A percentile compares a stretch with the other conserved stretches of the same genome.
These are phyloP conservation scores for Penaeus japonicus DNA, from an alignment of 1,140 invertebrate genomes.

Conservation along the genomic window DNA sequence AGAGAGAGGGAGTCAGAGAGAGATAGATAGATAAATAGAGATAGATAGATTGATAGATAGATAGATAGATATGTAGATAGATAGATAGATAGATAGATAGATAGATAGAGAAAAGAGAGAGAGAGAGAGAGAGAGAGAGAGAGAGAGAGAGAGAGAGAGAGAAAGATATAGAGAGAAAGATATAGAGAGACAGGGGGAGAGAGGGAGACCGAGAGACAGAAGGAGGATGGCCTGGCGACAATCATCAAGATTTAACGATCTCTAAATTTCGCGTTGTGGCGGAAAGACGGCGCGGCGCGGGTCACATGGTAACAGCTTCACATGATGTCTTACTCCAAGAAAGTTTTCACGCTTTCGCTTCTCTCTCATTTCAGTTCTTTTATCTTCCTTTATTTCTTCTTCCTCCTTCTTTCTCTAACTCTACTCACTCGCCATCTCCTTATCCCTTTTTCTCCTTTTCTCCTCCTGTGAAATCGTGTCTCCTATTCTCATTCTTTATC, in stretches of 20 bases:
- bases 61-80: background rate
- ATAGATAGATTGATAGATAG: background rate
- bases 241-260: background rate
- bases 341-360: too few relatives aligned
- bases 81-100: background rate
- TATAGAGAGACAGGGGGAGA: background rate
- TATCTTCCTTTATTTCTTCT: too few relatives aligned
- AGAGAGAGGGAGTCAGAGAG: background rate
- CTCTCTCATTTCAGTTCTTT: too few relatives aligned
- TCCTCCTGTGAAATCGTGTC: too few relatives aligned
- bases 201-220: background rate
- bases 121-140: background rate
- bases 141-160: background rate
- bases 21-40: background rate
- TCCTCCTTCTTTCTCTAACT: too few relatives aligned
- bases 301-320: too few relatives aligned
- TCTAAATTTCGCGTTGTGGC: too few relatives aligned
- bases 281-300: too few relatives aligned
- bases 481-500: too few relatives aligned
- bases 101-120: background rate
- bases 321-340: too few relatives aligned
- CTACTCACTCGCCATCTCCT: too few relatives aligned
- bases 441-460: too few relatives aligned
- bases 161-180: background rate
- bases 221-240: background rate